phyloP scores from a whole-genome alignment of 2,113 vertebrate species.

The Tringa solitaria region DNA sequence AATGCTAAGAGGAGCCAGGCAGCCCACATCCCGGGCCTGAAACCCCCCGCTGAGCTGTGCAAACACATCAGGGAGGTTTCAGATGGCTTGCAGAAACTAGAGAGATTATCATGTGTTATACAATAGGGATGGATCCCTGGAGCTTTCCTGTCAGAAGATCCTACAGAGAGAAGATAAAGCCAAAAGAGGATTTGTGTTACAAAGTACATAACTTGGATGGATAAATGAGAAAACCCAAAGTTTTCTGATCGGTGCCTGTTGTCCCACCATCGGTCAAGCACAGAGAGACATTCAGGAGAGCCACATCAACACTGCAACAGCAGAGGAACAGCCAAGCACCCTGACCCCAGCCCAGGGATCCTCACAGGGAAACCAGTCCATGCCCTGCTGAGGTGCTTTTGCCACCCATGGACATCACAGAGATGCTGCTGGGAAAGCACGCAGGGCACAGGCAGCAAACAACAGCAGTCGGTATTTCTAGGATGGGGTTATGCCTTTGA shows the following conservation, averaged over 20 bases:
- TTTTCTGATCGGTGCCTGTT: accelerated
- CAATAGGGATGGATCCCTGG: neutral
- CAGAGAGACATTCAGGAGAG: neutral
- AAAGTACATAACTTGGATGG: neutral
- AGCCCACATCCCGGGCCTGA: accelerated
- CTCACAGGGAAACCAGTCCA: accelerated
- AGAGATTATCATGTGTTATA: neutral
- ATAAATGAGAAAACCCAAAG: neutral
- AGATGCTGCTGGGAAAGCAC: neutral
- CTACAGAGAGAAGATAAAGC: neutral
- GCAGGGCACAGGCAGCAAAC: neutral
- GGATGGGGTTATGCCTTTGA: accelerated
- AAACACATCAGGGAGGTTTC: neutral
- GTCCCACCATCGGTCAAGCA: neutral
- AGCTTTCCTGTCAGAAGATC: neutral
- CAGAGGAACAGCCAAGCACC: neutral
- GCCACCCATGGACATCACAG: neutral
- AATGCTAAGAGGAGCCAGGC: neutral
- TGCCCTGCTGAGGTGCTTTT: neutral
- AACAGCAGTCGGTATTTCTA: neutral
- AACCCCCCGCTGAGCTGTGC: neutral
- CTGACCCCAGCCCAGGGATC: neutral
- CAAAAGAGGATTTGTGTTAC: accelerated
- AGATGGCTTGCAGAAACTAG: neutral
- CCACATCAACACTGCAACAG: too few relatives aligned